phyloP scores from a whole-genome alignment of 1,140 invertebrate genomes.

The Vanessa tameamea region DNA sequence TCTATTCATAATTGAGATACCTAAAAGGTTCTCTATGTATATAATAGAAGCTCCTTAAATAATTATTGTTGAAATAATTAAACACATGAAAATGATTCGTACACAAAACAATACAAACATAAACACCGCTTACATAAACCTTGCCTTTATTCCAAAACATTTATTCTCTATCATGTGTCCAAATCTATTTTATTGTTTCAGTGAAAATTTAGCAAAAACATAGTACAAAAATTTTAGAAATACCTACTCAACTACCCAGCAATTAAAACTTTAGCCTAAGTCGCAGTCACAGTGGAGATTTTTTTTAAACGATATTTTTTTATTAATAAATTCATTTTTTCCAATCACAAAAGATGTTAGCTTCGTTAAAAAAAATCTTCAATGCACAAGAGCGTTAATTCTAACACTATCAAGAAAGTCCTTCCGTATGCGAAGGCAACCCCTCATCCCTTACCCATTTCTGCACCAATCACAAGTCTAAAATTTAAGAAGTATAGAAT shows the following conservation, averaged over 20 bases:
- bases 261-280: conserved; percentile 71
- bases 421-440: conserved; percentile 47
- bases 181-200: conserved; percentile 72
- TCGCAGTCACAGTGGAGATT: conserved; percentile 46
- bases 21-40: conserved; percentile 56
- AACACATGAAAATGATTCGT: conserved; percentile 25
- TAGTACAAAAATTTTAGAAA: conserved; percentile 80
- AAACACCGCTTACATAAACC: conserved; percentile 41
- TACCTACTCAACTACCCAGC: conserved; percentile 76
- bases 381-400: conserved; percentile 18
- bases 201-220: conserved; percentile 80
- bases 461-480: conserved; percentile 71
- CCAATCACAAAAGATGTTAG: conserved; percentile 7
- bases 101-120: conserved; percentile 44
- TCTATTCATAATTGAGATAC: conserved; percentile 55
- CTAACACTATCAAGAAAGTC: conserved; percentile 46
- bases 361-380: conserved; percentile 17
- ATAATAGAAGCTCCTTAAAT: conserved; percentile 74
- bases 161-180: conserved; percentile 61
- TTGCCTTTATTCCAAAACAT: conserved; percentile 36
- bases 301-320: conserved; percentile 1
- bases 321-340: conserved; percentile 15
- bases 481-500: conserved; percentile 61
- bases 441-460: conserved; percentile 46
- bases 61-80: conserved; percentile 40